These are phyloP conservation scores for Pseudococcus longispinus DNA, from an alignment of 2,888 invertebrate genomes.

Conservation along the genomic window DNA sequence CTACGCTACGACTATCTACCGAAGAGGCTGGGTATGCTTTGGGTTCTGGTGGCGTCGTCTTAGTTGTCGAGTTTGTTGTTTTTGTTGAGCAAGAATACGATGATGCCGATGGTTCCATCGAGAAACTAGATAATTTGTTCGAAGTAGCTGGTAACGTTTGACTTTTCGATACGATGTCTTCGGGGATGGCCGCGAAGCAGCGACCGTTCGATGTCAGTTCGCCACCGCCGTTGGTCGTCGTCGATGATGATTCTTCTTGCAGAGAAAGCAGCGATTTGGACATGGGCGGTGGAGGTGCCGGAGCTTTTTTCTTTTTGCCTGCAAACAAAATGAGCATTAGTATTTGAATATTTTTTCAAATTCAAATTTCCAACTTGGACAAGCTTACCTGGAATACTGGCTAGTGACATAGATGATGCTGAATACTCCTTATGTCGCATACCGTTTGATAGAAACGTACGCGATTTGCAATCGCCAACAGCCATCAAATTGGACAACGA, in stretches of 20 bases:
- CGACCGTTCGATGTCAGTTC: not conserved
- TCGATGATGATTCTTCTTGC: constrained; percentile 49
- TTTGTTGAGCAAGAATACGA: not conserved
- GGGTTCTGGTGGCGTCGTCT: not conserved
- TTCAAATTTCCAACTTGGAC: not conserved
- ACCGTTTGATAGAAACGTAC: constrained; percentile 61
- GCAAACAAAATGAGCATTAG: constrained; percentile 57
- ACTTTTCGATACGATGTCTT: constrained; percentile 51
- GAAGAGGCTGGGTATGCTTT: not conserved
- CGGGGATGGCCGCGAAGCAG: not conserved
- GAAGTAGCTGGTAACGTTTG: constrained; percentile 56
- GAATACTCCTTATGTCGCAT: constrained; percentile 58
- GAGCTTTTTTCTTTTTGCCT: constrained; percentile 69
- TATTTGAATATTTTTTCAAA: not conserved
- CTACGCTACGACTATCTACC: constrained; percentile 33
- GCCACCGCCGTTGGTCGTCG: not conserved
- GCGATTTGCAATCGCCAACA: constrained; percentile 60
- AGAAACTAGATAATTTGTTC: constrained; percentile 26
- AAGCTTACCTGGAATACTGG: constrained; percentile 57
- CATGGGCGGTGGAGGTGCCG: constrained; percentile 66
- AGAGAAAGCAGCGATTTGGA: constrained; percentile 57
- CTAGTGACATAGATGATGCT: constrained; percentile 57
- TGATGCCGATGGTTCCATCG: not conserved
- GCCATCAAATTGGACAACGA: constrained; percentile 60
- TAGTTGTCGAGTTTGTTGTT: not conserved